A percentile compares a stretch with the other conserved stretches of the same genome.
Evolutionary conservation across 2,113 vertebrate genomes (phyloP).

Genomic region (Tamias sibiricus): DNA sequence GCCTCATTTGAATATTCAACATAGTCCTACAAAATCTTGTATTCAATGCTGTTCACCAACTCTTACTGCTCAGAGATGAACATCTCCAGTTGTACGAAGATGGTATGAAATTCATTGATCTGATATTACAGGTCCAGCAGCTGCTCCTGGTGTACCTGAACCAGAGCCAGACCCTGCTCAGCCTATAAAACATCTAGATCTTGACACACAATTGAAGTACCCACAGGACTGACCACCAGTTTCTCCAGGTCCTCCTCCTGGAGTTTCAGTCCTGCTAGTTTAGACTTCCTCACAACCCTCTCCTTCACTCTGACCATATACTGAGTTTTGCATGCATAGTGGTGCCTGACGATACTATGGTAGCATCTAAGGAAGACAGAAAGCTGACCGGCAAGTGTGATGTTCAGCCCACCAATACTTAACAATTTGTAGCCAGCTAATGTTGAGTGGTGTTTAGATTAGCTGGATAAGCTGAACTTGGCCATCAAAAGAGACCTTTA

Average conservation of each 20-base stretch:
- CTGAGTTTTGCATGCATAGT: slow-evolving; percentile 80
- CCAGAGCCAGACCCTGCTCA: slow-evolving; percentile 74
- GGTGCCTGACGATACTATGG: slow-evolving; percentile 63
- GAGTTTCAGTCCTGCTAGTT: slow-evolving; percentile 81
- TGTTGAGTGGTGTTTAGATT: slow-evolving; percentile 65
- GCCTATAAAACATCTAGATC: slow-evolving; percentile 79
- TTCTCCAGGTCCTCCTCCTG: slow-evolving; percentile 67
- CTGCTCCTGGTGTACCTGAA: slow-evolving; percentile 79
- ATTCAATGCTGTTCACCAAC: slow-evolving; percentile 83
- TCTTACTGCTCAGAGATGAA: slow-evolving; percentile 83
- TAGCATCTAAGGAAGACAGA: slow-evolving; percentile 75
- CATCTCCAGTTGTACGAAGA: slow-evolving; percentile 83
- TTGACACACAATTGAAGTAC: slow-evolving; percentile 78
- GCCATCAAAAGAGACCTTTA: slow-evolving; percentile 70
- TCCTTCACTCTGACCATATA: slow-evolving; percentile 81
- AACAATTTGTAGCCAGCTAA: neutral
- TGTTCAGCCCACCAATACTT: slow-evolving; percentile 42
- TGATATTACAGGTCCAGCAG: slow-evolving; percentile 84
- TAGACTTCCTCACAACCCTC: slow-evolving; percentile 81
- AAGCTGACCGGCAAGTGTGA: slow-evolving; percentile 78
- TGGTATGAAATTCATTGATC: slow-evolving; percentile 79
- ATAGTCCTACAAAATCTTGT: slow-evolving; percentile 81
- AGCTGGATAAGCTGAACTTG: slow-evolving; percentile 75
- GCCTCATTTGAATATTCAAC: slow-evolving; percentile 66
- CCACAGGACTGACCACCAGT: slow-evolving; percentile 68